Conservation (phyloP, 2,888 invertebrate species). For the Dorcus hopei region DNA sequence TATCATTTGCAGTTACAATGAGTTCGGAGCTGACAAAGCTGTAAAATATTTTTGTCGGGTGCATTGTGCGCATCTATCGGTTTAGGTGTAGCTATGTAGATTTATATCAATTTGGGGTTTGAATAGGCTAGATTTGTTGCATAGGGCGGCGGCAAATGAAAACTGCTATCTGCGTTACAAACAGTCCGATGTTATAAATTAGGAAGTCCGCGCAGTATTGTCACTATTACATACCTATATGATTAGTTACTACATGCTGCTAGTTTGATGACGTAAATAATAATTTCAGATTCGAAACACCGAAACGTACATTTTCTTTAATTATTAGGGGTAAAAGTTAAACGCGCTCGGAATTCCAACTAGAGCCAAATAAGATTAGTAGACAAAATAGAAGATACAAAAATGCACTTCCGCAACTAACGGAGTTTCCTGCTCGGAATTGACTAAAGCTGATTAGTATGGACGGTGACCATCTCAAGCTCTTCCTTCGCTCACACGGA, state of each 20-base stretch:
- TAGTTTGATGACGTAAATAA: too few species aligned
- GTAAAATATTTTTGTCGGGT: too few species aligned
- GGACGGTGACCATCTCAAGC: conserved; percentile 12
- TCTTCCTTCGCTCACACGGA: conserved; percentile 1
- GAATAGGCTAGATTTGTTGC: too few species aligned
- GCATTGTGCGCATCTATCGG: too few species aligned
- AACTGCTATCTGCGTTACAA: neutral
- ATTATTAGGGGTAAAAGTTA: neutral
- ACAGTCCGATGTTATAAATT: neutral
- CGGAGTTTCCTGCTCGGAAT: conserved; percentile 16
- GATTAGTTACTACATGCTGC: too few species aligned
- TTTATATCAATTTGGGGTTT: too few species aligned
- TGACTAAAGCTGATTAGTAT: conserved; percentile 19
- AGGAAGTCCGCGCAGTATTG: neutral
- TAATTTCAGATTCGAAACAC: too few species aligned
- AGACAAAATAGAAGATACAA: conserved; percentile 13
- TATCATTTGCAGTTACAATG: too few species aligned
- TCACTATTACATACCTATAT: too few species aligned
- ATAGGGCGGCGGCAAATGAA: too few species aligned
- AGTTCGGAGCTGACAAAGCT: too few species aligned
- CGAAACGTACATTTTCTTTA: neutral
- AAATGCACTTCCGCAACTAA: conserved; percentile 19
- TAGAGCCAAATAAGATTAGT: conserved; percentile 9
- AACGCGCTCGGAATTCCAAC: neutral
- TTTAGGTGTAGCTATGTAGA: too few species aligned